phyloP scores from a whole-genome alignment of 2,888 invertebrate genomes.

The Leucania comma region DNA sequence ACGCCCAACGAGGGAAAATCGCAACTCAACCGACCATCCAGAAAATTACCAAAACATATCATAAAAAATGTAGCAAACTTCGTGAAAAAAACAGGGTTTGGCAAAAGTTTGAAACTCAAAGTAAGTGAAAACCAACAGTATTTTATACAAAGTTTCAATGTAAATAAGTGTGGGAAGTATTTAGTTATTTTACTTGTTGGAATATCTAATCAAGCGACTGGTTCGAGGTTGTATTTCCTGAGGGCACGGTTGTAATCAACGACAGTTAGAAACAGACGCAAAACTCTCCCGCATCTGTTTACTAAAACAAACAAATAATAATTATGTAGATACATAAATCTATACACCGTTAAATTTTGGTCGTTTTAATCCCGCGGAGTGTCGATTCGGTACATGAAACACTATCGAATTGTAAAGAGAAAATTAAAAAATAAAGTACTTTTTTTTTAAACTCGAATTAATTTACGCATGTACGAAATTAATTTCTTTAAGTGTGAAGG shows the following conservation, averaged over 20 bases:
- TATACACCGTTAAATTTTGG: too few species aligned
- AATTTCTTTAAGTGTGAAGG: too few species aligned
- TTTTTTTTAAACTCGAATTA: too few species aligned
- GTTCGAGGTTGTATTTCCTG: slow-evolving; percentile 55
- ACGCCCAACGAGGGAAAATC: slow-evolving; percentile 37
- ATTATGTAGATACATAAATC: background rate
- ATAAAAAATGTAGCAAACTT: slow-evolving; percentile 48
- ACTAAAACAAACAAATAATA: slow-evolving; percentile 29
- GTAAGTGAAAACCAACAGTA: slow-evolving; percentile 46
- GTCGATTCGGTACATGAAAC: too few species aligned
- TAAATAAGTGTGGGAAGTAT: slow-evolving; percentile 34
- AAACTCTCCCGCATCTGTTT: slow-evolving; percentile 46
- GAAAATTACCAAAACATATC: slow-evolving; percentile 55
- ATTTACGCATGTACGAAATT: too few species aligned
- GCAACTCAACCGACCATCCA: slow-evolving; percentile 44
- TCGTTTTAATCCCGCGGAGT: too few species aligned
- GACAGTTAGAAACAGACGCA: slow-evolving; percentile 39
- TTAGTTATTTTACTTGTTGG: slow-evolving; percentile 51
- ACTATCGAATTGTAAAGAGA: too few species aligned
- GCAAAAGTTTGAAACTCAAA: slow-evolving; percentile 39
- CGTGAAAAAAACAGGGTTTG: slow-evolving; percentile 31
- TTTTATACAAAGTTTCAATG: slow-evolving; percentile 39
- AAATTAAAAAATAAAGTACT: too few species aligned
- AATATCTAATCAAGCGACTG: slow-evolving; percentile 55
- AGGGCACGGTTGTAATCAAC: slow-evolving; percentile 58